Conservation (phyloP, 2,888 invertebrate genomes). For the Athalia circularis region DNA sequence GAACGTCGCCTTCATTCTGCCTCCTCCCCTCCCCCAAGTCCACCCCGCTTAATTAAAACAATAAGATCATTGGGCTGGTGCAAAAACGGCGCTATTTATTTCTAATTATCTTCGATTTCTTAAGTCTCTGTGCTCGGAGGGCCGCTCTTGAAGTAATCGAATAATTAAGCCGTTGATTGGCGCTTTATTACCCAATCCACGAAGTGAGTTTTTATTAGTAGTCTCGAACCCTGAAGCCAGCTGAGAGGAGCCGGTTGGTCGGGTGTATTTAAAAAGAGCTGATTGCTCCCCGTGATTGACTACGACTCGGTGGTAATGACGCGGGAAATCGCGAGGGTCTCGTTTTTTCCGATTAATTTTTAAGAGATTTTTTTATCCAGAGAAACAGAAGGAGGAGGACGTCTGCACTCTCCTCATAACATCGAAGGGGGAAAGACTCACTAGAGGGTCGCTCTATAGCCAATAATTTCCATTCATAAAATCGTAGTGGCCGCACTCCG, state of each 20-base stretch:
- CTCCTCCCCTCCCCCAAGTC: conserved; percentile 4
- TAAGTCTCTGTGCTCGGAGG: conserved; percentile 56
- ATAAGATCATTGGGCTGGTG: conserved; percentile 64
- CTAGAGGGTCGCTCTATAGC: not conserved
- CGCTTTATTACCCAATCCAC: conserved; percentile 74
- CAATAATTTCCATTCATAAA: conserved; percentile 24
- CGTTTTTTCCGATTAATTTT: conserved; percentile 43
- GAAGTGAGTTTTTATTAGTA: conserved; percentile 73
- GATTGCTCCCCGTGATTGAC: conserved; percentile 65
- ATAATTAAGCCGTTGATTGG: conserved; percentile 74
- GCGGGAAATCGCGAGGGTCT: conserved; percentile 44
- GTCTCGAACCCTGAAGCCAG: conserved; percentile 51
- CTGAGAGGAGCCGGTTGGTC: conserved; percentile 55
- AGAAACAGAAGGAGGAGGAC: not conserved
- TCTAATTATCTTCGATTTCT: conserved; percentile 74
- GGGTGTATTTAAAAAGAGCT: conserved; percentile 67
- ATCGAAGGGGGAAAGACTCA: not conserved
- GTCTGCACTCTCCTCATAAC: conserved; percentile 15
- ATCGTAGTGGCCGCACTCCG: conserved; percentile 4
- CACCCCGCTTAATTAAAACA: conserved; percentile 71
- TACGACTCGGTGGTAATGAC: conserved; percentile 40
- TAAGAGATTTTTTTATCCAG: conserved; percentile 16
- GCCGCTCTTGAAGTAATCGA: conserved; percentile 65
- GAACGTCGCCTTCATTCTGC: conserved; percentile 25
- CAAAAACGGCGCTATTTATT: conserved; percentile 66